Conservation (phyloP, 2,113 vertebrate species). For the Leptodactylus fuscus region DNA sequence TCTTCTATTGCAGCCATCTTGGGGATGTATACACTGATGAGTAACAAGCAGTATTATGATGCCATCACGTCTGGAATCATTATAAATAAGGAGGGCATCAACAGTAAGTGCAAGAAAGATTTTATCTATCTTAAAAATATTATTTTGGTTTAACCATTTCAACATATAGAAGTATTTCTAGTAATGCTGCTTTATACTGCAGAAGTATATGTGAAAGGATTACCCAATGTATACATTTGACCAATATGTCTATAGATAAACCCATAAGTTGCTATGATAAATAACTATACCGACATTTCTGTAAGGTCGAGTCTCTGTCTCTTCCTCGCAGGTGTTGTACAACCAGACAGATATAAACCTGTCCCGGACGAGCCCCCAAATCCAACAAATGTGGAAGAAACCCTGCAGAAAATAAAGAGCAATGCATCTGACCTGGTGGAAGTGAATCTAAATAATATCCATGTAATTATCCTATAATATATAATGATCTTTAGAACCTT, state of each 20-base stretch:
- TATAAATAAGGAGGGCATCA: constrained; percentile 93
- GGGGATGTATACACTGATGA: constrained; percentile 98
- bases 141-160: no score
- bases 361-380: constrained; percentile 93
- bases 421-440: constrained; percentile 84
- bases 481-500: not conserved
- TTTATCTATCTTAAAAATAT: no score
- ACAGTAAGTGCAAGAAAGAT: constrained; percentile 79
- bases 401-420: constrained; percentile 81
- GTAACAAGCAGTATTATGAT: constrained; percentile 98
- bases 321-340: constrained; percentile 90
- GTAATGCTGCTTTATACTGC: no score
- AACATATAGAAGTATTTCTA: no score
- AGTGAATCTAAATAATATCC: constrained; percentile 97
- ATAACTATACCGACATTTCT: no score
- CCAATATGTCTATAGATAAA: no score
- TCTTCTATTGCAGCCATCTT: constrained; percentile 82
- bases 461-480: constrained; percentile 72
- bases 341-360: constrained; percentile 88
- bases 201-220: no score
- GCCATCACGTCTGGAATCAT: constrained; percentile 89
- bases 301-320: no score
- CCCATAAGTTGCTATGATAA: no score
- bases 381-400: constrained; percentile 89
- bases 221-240: no score